Base-by-base conservation (phyloP, 2,888 invertebrate species). In the Digitonthophagus gazella region DNA sequence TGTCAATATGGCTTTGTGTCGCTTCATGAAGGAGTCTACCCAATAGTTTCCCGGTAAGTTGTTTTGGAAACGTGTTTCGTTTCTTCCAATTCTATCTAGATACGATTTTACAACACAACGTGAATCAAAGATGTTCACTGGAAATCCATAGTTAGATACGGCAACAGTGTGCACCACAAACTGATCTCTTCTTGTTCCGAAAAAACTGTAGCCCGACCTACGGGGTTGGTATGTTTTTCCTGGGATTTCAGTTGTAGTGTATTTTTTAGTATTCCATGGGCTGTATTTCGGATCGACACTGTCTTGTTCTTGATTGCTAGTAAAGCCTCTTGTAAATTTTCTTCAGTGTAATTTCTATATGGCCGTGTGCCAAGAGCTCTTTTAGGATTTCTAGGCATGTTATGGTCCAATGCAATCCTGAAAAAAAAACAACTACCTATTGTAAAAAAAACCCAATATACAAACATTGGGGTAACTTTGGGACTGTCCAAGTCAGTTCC, bases 41-140 rank as follows among this genome's bases (percentile, higher is more conserved):
- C 64, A 64, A n/a, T 20, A 18, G 11, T 14, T 4, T 6, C 64
- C 20, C 22, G 64, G 64, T 22, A 64, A 3, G 11, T 64, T 64
- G n/a, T 22, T 19, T 18, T 64, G 11, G 4, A 64, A 64, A 3
- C 3, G 3, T 11, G 8, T 3, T n/a, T 3, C 64, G 11, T 1
- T 0, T 6, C 18, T n/a, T 2, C 64, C 64, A n/a, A 8, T 6
- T n/a, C 20, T 6, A 11, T 64, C 20, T 22, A 64, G 11, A 28
- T 28, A 22, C 14, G 0, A 6, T 15, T n/a, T n/a, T 14, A 57
- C 3, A 5, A 57, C 5, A 11, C n/a, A 5, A 6, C 14, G 6
- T 6, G n/a, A 11, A 2, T 57, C 57, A 15, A 57, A 6, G 5
- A 6, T 5, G 5, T 57, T n/a, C 16, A 57, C 14, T 1, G 57